These are phyloP conservation scores for Natator depressus DNA, from an alignment of 2,113 vertebrate genomes.

Conservation along the genomic window DNA sequence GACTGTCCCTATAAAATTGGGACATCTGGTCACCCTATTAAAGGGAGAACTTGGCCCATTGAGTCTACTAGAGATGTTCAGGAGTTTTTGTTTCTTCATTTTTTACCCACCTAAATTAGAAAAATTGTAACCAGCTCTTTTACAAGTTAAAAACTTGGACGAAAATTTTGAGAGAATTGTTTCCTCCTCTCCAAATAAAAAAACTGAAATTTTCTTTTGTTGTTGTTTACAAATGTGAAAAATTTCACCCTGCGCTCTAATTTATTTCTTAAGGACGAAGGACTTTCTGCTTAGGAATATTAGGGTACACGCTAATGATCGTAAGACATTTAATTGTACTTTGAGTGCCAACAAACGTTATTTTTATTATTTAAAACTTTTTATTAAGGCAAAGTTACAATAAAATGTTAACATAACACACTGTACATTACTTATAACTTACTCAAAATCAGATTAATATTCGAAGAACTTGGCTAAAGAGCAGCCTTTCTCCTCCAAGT, in stretches of 20 bases:
- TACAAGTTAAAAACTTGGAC: not conserved
- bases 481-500: not conserved
- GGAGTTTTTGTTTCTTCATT: not conserved
- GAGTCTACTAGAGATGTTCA: not conserved
- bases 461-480: not conserved
- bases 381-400: not conserved
- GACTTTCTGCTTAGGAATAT: not conserved
- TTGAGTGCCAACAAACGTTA: not conserved
- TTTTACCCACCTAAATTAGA: not conserved
- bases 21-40: too few relatives aligned
- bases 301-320: not conserved
- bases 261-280: not conserved
- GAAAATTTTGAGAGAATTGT: not conserved
- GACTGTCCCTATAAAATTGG: too few relatives aligned
- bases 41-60: not conserved
- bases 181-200: not conserved
- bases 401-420: not conserved
- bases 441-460: not conserved
- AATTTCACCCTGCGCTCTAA: not conserved
- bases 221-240: not conserved
- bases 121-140: not conserved
- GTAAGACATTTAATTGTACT: not conserved
- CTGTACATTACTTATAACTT: not conserved
- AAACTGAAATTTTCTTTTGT: not conserved
- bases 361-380: not conserved